Evolutionary conservation across 2,797 vertebrate genomes (phyloP), one percentile per base, ranked within the genome.

Genomic region (Eulemur albifrons): DNA sequence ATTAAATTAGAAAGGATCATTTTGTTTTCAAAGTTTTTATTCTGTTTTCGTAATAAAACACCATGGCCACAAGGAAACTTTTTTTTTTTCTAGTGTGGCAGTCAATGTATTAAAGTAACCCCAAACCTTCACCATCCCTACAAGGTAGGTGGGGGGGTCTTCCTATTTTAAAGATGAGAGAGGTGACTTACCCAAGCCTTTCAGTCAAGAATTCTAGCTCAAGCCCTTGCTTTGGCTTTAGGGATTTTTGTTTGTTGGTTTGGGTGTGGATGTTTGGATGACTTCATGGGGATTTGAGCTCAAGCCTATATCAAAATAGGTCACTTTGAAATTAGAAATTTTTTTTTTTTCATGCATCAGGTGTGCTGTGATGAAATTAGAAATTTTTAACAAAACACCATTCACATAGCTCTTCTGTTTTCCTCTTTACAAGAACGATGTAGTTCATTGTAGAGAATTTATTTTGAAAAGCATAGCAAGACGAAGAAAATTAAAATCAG

Each of bases 401-500:
- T 75, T 75, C 43, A 17, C n/a, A 30, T 63, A 43, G 20, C 52
- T 32, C 32, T 54, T 90, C 4, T n/a, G 3, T 76, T 89, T 94
- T 92, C 57, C 4, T 76, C 13, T 65, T 79, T 61, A 59, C 23
- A 5, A 79, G 63, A 81, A 13, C 57, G 21, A 15, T 32, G 13
- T 20, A 27, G 8, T 79, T 91, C 40, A 8, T 61, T 61, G 2
- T 73, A 65, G 20, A 89, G n/a, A 65, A 45, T 90, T 61, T 83
- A 88, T 38, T 70, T 59, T 40, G 14, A 52, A 18, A 69, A 89
- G 32, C 23, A 23, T 54, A 52, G 30, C 32, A 81, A 69, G 17
- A 80, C 2, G 59, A 85, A 82, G 75, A 87, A 87, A 92, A 80
- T 54, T 63, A 83, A 94, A 92, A 89, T 70, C 72, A 65, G 25